Base-by-base conservation (phyloP, 2,113 vertebrate species). In the Mohoua ochrocephala region DNA sequence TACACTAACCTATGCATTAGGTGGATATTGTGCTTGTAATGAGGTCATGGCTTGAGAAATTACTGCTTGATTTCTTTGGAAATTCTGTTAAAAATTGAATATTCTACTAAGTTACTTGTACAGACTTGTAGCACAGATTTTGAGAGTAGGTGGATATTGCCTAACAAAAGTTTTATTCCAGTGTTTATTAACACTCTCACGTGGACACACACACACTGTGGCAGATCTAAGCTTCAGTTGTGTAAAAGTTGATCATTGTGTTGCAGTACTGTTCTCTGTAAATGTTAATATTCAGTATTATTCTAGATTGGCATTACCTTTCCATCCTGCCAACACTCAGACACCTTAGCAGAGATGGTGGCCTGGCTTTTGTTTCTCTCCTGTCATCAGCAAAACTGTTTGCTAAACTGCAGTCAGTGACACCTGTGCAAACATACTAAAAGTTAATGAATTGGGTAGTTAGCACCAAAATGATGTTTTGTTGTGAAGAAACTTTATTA, bases 381-480 rank as follows among this genome's bases (percentile, higher is more conserved):
- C 60, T 18, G 31, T 89, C 56, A 28, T 74, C 33, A 87, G n/a
- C 56, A 89, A 84, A 89, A 50, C 54, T 70, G 41, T 94, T 95
- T 91, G 91, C 74, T 78, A 18, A 84, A 63, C 61, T 87, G 47
- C 57, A 56, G 1, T 74, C 50, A 35, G 41, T 76, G 76, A 45
- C 94, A 96, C 84, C 95, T 96, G 93, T 96, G 77, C 89, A 96
- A 95, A 96, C 84, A 84, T 57, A 52, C 67, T 23, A 28, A 7
- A 81, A 84, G 94, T 93, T 94, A 95, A 87, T 94, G 91, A 84
- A 49, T 76, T 84, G 74, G 35, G 35, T 69, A 27, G 57, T 81
- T 87, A 60, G 17, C 81, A 49, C 57, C 42, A 47, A 69, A 84
- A 82, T 84, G 19, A 30, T 31, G 45, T 56, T 75, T 78, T 93